Evolutionary conservation across 2,797 vertebrate genomes (phyloP), one percentile per base, ranked within the genome.

Genomic region (Micromesistius poutassou): DNA sequence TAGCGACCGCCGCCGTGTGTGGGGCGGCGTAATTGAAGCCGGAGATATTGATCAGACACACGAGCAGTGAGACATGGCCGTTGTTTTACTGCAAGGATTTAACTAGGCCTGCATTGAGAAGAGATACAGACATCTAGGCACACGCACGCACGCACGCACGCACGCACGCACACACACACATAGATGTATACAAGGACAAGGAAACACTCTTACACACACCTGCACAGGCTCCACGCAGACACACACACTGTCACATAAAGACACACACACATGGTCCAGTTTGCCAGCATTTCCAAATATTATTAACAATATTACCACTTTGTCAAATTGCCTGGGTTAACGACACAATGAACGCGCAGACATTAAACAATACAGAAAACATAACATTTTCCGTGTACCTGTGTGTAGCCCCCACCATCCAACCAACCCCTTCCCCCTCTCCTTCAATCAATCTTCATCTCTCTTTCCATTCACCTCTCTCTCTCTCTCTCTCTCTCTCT

Each of bases 1-100:
- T 28, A 12, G 55, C 55, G 22, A 5, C 25, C 62, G 62, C 62
- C 1, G 62, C 10, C 3, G 62, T 1, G 0, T 66, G 62, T n/a
- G 5, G 1, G 22, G 1, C 62, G 8, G 73, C 30, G 25, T 42
- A 12, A 40, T 28, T 14, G 31, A 30, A 73, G 76, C 66, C 79
- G 74, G 71, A 77, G 42, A 28, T 55, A 62, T 75, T 46, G 79
- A 86, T 76, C 78, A n/a, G 73, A 72, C 68, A 72, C 71, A 75
- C 40, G 30, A 73, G 73, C 73, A 71, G 46, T 14, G 36, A 46
- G 72, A 78, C 74, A 70, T 74, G 33, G 74, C 35, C n/a, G 72
- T 78, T 77, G 77, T 71, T 78, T 46, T 30, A 30, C 78, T 74
- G 62, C 31, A 12, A 33, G 14, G 13, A 70, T 73, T 46, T 50